These are phyloP conservation scores for Maniola jurtina DNA, from an alignment of 1,140 invertebrate genomes.

Conservation along the genomic window DNA sequence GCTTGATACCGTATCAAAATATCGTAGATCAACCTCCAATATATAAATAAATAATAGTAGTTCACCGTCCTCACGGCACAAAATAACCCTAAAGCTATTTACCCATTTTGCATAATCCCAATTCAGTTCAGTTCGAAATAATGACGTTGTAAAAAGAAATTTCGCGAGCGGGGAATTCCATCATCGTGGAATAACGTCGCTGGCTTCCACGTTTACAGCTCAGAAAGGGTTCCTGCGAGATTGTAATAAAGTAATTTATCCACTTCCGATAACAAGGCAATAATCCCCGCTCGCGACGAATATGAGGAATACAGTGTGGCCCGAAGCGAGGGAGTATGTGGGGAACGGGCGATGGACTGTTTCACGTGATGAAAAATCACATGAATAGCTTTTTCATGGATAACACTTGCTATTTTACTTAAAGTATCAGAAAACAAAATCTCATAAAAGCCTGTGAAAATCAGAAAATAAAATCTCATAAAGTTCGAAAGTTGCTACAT, in stretches of 20 bases:
- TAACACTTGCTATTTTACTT: no score
- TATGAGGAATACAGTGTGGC: slow-evolving; percentile 32
- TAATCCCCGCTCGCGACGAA: slow-evolving; percentile 34
- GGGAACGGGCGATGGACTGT: background rate
- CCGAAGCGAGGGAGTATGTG: background rate
- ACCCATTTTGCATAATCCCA: slow-evolving; percentile 47
- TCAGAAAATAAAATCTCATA: no score
- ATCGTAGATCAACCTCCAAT: background rate
- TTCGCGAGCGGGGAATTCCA: slow-evolving; percentile 50
- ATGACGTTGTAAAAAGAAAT: slow-evolving; percentile 56
- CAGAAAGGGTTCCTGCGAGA: slow-evolving; percentile 57
- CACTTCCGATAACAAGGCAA: slow-evolving; percentile 64
- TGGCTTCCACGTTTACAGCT: slow-evolving; percentile 41
- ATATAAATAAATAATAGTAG: slow-evolving; percentile 2
- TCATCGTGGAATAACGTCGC: slow-evolving; percentile 51
- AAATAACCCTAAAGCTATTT: slow-evolving; percentile 37
- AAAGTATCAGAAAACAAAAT: no score
- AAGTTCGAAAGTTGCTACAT: no score
- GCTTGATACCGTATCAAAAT: no score
- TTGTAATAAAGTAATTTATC: slow-evolving; percentile 74
- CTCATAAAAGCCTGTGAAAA: no score
- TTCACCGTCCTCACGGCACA: background rate
- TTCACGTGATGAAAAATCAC: no score
- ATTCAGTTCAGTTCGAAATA: slow-evolving; percentile 40
- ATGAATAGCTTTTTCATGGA: no score